Base-by-base conservation (phyloP, 2,113 vertebrate species). In the Lycaon pictus region DNA sequence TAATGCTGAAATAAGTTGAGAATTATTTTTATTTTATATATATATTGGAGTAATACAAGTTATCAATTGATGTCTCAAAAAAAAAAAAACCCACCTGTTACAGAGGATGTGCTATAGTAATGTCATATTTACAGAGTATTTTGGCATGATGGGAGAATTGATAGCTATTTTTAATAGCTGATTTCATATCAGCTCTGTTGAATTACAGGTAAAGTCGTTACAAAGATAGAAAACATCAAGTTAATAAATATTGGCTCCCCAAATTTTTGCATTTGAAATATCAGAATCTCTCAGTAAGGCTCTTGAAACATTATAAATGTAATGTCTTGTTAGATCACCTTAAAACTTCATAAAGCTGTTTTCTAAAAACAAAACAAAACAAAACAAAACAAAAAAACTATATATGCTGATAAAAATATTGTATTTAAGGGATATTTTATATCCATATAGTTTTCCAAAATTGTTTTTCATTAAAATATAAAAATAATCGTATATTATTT, bases 1-100 rank as follows among this genome's bases (percentile, higher is more conserved):
- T 89, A 88, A 93, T 84, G 60, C 62, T 95, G 74, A 93, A 82
- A 85, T 65, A 11, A 32, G 81, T 88, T 95, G 53, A 91, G 92
- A 93, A 72, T 91, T 96, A 97, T 95, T 96, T 97, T 97, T 93
- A 90, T 23, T 97, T 97, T 96, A 77, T 27, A 81, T 63, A 96
- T 97, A 97, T 84, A 83, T 87, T 32, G 95, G 65, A 93, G 27
- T 60, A 95, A 87, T 35, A 65, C 89, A 43, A 90, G 62, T 92
- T 84, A 90, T 85, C 93, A 95, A 35, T 65, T 91, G 62, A 79
- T 96, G 37, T 94, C 72, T 92, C 29, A 89, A 43, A 88, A 77
- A 95, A 88, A 77, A 95, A 72, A 95, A 72, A 60, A 23, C 11
- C 43, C 43, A 86, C 12, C 67, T 96, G 22, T 97, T 95, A 77